Conservation (phyloP, 2,888 invertebrate species). For the Allophyes oxyacanthae region DNA sequence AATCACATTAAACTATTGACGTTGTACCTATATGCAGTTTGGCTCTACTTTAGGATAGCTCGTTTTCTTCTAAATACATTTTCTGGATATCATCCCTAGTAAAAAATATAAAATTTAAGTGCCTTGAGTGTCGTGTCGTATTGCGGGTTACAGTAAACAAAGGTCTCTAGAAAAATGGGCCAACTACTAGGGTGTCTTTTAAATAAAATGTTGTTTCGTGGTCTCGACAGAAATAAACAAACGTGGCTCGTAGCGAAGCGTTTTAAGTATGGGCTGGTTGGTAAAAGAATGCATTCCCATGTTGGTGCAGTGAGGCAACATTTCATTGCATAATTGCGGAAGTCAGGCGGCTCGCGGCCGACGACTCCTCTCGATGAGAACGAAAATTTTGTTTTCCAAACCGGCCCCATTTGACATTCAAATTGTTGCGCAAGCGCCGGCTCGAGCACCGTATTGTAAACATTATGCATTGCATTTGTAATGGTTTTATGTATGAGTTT, state of each 20-base stretch:
- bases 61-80: too few species aligned
- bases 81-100: too few species aligned
- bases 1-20: too few species aligned
- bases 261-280: slow-evolving; percentile 37
- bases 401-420: slow-evolving; percentile 79
- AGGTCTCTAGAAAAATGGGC: too few species aligned
- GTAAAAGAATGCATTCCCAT: slow-evolving; percentile 49
- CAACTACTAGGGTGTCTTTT: too few species aligned
- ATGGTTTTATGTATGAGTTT: slow-evolving; percentile 70
- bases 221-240: slow-evolving; percentile 6
- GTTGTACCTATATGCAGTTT: too few species aligned
- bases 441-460: slow-evolving; percentile 65
- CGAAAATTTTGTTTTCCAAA: slow-evolving; percentile 75
- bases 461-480: slow-evolving; percentile 69
- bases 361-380: slow-evolving; percentile 71
- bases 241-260: slow-evolving; percentile 6
- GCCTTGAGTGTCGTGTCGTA: too few species aligned
- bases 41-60: not conserved
- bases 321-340: slow-evolving; percentile 80
- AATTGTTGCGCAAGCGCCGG: slow-evolving; percentile 75
- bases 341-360: slow-evolving; percentile 67
- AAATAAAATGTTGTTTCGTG: not conserved
- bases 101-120: too few species aligned
- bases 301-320: slow-evolving; percentile 68
- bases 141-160: too few species aligned